phyloP scores from a whole-genome alignment of 1,140 invertebrate genomes.

The Rhyacophila brunnea region DNA sequence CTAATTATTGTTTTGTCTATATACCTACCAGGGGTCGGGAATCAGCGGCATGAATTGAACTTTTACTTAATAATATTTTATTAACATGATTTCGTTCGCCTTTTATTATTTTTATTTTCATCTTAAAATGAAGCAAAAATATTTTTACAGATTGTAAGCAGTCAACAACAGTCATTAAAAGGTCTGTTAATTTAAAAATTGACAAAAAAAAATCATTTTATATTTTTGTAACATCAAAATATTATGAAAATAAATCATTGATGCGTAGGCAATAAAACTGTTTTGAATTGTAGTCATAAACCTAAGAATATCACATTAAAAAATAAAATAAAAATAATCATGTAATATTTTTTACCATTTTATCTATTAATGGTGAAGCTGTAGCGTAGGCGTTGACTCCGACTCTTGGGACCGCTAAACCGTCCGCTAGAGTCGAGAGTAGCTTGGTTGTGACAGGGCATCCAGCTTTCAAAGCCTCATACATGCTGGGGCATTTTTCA shows the following conservation, averaged over 20 bases:
- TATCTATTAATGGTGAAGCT: slow-evolving; percentile 74
- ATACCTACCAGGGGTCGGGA: no score
- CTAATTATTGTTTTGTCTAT: no score
- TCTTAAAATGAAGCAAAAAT: no score
- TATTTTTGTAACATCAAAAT: not conserved
- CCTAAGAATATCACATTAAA: no score
- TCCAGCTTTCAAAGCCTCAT: slow-evolving; percentile 68
- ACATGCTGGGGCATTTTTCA: slow-evolving; percentile 84
- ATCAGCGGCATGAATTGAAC: no score
- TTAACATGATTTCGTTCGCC: no score
- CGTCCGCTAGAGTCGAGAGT: slow-evolving; percentile 83
- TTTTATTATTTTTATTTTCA: no score
- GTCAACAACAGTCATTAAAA: not conserved
- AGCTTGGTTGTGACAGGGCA: slow-evolving; percentile 68
- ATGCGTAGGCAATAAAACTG: no score
- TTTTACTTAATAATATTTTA: no score
- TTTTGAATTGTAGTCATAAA: no score
- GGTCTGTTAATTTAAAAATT: no score
- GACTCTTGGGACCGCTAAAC: slow-evolving; percentile 85
- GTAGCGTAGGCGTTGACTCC: slow-evolving; percentile 87
- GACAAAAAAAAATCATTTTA: not conserved
- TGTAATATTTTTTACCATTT: slow-evolving; percentile 74
- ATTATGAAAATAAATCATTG: not conserved
- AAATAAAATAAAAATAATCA: no score
- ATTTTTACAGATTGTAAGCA: not conserved